Conservation (phyloP, 2,888 invertebrate species). For the Metopia argyrocephala region DNA sequence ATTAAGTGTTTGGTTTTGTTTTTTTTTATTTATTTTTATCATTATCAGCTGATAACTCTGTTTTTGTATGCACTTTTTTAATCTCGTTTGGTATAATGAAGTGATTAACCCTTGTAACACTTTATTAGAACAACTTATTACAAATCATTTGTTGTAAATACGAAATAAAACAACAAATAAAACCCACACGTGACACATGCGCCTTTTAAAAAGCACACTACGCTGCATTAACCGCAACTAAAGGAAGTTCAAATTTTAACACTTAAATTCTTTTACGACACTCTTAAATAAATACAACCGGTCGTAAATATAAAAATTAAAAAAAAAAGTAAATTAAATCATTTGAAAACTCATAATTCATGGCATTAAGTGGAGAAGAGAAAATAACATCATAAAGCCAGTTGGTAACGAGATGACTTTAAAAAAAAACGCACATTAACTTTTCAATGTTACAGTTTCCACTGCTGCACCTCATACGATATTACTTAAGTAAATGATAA, state of each 20-base stretch:
- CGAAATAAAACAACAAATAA: constrained; percentile 41
- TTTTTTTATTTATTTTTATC: too few species aligned
- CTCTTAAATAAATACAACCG: constrained; percentile 27
- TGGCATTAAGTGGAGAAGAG: constrained; percentile 10
- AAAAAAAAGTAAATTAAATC: constrained; percentile 48
- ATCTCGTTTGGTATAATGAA: too few species aligned
- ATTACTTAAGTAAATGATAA: neutral
- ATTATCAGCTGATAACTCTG: too few species aligned
- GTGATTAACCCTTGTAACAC: too few species aligned
- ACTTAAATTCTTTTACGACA: constrained; percentile 50
- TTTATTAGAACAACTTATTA: too few species aligned
- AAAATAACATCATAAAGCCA: constrained; percentile 25
- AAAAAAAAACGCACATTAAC: neutral
- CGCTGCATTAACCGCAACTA: constrained; percentile 31
- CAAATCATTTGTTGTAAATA: too few species aligned
- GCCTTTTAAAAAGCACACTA: constrained; percentile 53
- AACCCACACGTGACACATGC: constrained; percentile 71
- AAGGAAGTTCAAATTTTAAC: constrained; percentile 56
- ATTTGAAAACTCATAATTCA: constrained; percentile 45
- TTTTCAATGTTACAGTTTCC: constrained; percentile 29
- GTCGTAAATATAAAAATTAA: constrained; percentile 2
- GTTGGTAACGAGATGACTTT: constrained; percentile 30
- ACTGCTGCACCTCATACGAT: constrained; percentile 18
- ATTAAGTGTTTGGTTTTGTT: too few species aligned
- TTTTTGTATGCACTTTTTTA: too few species aligned